Base-by-base conservation (phyloP, 2,113 vertebrate genomes). In the Sorex fumeus region DNA sequence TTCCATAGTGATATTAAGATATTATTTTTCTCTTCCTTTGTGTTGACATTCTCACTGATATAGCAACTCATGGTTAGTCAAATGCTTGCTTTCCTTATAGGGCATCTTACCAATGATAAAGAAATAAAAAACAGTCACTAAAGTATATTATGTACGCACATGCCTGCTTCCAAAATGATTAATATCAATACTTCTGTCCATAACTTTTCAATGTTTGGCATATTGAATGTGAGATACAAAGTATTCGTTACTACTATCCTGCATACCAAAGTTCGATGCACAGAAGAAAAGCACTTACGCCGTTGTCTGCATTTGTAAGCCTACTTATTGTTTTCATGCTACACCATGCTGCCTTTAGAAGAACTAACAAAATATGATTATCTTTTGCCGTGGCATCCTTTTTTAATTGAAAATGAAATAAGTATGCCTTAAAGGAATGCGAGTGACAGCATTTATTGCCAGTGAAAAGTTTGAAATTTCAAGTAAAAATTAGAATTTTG, bases 401-500 rank as follows among this genome's bases (percentile, higher is more conserved):
- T 40, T 40, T 40, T 40, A 7, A 40, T 40, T 11, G 3, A 71
- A 96, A 95, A 89, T 93, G 84, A 96, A 90, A 69, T 71, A 82
- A 92, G 50, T 72, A 30, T 86, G 75, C 83, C 40, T 95, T 94
- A 93, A 92, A 71, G 84, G 71, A 95, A 88, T 77, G 92, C 75
- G 90, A 93, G 71, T 84, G 71, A 95, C 72, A 88, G 80, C 57
- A 92, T 91, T 93, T 92, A 88, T 82, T 96, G 92, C 53, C 79
- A 94, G 60, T 67, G 67, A 84, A 88, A 93, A 86, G 40, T 93
- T 92, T 90, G 85, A 94, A 64, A 45, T 95, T 91, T 88, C 62
- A 91, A 92, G 91, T 43, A 97, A 94, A 94, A 96, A 87, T 93
- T 90, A 88, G 86, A 85, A 93, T 84, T 93, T 95, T 87, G 69